phyloP scores from a whole-genome alignment of 2,113 vertebrate species.

The Petromus typicus region DNA sequence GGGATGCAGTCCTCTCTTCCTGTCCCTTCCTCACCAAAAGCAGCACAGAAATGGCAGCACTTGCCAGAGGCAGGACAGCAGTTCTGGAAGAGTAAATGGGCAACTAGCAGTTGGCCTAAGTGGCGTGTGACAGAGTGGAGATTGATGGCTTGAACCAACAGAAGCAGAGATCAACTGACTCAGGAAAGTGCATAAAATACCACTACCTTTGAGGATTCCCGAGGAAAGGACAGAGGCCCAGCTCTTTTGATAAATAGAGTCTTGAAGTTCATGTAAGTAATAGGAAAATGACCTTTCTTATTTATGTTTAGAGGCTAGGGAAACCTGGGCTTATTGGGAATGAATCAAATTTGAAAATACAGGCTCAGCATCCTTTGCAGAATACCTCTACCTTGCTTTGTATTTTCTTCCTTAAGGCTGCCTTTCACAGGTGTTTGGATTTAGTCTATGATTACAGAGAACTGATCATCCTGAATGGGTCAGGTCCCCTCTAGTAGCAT shows the following conservation, averaged over 20 bases:
- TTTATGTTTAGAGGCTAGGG: slow-evolving; percentile 57
- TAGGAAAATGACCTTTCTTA: slow-evolving; percentile 58
- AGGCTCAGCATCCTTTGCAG: neutral
- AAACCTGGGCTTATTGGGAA: neutral
- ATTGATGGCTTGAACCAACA: neutral
- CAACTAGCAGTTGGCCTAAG: slow-evolving; percentile 14
- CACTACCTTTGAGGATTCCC: slow-evolving; percentile 60
- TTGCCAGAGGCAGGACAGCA: neutral
- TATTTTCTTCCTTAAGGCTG: neutral
- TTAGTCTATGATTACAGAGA: neutral
- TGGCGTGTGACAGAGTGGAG: neutral
- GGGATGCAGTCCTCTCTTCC: neutral
- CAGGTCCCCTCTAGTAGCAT: neutral
- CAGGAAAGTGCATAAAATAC: slow-evolving; percentile 62
- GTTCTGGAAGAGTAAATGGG: neutral
- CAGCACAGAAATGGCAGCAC: neutral
- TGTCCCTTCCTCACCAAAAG: neutral
- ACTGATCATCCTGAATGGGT: neutral
- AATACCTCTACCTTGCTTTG: neutral
- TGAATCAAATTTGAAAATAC: slow-evolving; percentile 49
- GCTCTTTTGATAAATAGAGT: slow-evolving; percentile 55
- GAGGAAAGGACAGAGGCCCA: neutral
- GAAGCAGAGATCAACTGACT: slow-evolving; percentile 59
- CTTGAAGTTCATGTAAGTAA: slow-evolving; percentile 63
- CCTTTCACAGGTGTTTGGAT: slow-evolving; percentile 12